Percentiles rank a stretch among this genome's conserved stretches.
Conservation (phyloP, 2,113 vertebrate genomes). For the Syngnathus typhle region DNA sequence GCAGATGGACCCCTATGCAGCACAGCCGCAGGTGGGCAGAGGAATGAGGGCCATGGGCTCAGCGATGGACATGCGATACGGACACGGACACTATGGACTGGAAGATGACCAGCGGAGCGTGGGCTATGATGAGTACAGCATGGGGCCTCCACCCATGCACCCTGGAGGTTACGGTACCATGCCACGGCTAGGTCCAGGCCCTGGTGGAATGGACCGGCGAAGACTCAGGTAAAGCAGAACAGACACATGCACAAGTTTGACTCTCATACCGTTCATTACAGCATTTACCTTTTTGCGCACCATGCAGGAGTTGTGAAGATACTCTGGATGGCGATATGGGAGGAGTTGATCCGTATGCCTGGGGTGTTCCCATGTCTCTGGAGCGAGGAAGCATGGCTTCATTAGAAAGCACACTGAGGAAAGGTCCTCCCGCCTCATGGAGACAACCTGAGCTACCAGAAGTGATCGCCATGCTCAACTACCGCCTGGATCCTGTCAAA, state of each 20-base stretch:
- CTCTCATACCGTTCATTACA: neutral
- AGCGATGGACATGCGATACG: constrained; percentile 84
- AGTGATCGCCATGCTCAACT: constrained; percentile 94
- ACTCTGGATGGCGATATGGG: constrained; percentile 85
- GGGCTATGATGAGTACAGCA: constrained; percentile 86
- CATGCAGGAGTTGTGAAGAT: constrained; percentile 86
- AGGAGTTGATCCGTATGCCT: constrained; percentile 79
- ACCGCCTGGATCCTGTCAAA: constrained; percentile 88
- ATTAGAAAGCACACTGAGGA: constrained; percentile 87
- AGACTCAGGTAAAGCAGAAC: constrained; percentile 78
- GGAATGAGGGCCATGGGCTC: constrained; percentile 85
- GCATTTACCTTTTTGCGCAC: neutral
- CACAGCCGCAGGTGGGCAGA: constrained; percentile 76
- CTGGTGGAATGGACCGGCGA: constrained; percentile 69
- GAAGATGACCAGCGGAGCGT: constrained; percentile 91
- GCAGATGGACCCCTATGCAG: constrained; percentile 82
- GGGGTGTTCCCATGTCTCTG: constrained; percentile 71
- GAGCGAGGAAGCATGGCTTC: constrained; percentile 90
- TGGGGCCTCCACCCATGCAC: constrained; percentile 76
- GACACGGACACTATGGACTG: constrained; percentile 78
- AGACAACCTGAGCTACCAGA: constrained; percentile 91
- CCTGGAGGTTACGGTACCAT: constrained; percentile 80
- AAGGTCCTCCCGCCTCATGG: constrained; percentile 77
- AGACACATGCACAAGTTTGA: neutral
- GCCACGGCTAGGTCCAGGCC: constrained; percentile 69